phyloP scores from a whole-genome alignment of 2,888 invertebrate species.

The Cephus pygmeus region DNA sequence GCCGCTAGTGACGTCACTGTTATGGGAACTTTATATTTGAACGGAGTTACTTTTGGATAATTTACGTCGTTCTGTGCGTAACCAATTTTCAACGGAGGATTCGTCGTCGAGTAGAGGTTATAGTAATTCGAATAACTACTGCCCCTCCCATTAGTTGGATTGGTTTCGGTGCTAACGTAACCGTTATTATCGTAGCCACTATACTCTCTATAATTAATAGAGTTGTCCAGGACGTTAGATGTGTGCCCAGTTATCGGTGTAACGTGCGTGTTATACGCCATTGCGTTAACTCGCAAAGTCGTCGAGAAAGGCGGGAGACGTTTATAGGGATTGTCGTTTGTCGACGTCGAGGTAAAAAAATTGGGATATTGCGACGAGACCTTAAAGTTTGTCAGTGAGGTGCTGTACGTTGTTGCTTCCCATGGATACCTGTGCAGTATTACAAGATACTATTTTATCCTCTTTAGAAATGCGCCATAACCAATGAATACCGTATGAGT shows the following conservation, averaged over 20 bases:
- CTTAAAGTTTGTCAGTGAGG: constrained; percentile 48
- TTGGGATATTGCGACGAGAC: constrained; percentile 47
- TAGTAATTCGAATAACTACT: constrained; percentile 37
- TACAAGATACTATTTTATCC: constrained; percentile 5
- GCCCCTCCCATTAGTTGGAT: constrained; percentile 29
- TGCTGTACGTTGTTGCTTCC: constrained; percentile 58
- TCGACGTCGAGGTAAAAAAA: constrained; percentile 33
- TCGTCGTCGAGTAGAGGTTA: constrained; percentile 33
- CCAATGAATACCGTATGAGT: too few species aligned
- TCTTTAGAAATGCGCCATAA: too few species aligned
- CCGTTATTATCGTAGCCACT: constrained; percentile 17
- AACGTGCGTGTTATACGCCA: constrained; percentile 25
- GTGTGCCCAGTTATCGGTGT: constrained; percentile 17
- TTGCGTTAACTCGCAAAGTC: constrained; percentile 2
- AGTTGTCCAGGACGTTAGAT: constrained; percentile 22
- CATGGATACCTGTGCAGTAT: constrained; percentile 58
- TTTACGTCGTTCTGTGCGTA: constrained; percentile 52
- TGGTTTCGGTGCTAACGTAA: constrained; percentile 24
- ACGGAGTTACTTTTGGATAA: constrained; percentile 56
- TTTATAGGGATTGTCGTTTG: constrained; percentile 34
- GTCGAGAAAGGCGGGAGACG: constrained; percentile 8
- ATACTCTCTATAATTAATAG: constrained; percentile 15
- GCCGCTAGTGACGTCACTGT: constrained; percentile 44
- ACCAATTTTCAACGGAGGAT: constrained; percentile 42
- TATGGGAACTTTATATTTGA: constrained; percentile 55